Conservation (phyloP, 2,888 invertebrate genomes). For the Caradrina kadenii region DNA sequence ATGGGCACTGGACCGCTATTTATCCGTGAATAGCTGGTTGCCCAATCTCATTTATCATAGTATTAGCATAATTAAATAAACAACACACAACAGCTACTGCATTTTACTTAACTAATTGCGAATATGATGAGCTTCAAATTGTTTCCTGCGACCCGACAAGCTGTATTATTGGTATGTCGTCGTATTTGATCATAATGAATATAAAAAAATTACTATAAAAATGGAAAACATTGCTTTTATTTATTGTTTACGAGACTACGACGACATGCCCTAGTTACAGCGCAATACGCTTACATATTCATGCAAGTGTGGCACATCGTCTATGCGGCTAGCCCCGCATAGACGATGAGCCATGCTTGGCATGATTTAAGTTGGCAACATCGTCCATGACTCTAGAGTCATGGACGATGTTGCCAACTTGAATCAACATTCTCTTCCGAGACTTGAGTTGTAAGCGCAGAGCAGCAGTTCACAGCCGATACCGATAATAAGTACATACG, state of each 20-base stretch:
- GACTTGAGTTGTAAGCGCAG: background rate
- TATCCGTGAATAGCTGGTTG: constrained; percentile 9
- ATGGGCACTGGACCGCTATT: constrained; percentile 1
- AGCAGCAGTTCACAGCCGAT: constrained; percentile 36
- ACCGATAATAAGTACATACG: constrained; percentile 43
- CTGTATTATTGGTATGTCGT: constrained; percentile 19
- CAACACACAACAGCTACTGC: background rate
- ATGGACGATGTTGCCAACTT: background rate
- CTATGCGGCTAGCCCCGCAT: no score
- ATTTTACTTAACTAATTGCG: background rate
- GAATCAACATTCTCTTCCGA: background rate
- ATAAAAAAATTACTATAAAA: constrained; percentile 13
- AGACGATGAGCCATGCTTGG: no score
- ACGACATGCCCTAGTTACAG: constrained; percentile 23
- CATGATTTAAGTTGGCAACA: no score
- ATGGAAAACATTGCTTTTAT: constrained; percentile 24
- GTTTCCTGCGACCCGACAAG: constrained; percentile 17
- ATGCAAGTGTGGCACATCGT: constrained; percentile 4
- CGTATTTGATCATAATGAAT: constrained; percentile 6
- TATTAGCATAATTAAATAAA: background rate
- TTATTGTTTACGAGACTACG: constrained; percentile 12
- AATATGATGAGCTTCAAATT: constrained; percentile 1
- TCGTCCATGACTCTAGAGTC: no score
- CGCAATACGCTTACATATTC: constrained; percentile 16
- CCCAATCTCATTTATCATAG: background rate